Percentiles rank a stretch among this genome's conserved stretches.
Evolutionary conservation across 2,888 invertebrate genomes (phyloP).

Genomic region (Leptopilina myrica): DNA sequence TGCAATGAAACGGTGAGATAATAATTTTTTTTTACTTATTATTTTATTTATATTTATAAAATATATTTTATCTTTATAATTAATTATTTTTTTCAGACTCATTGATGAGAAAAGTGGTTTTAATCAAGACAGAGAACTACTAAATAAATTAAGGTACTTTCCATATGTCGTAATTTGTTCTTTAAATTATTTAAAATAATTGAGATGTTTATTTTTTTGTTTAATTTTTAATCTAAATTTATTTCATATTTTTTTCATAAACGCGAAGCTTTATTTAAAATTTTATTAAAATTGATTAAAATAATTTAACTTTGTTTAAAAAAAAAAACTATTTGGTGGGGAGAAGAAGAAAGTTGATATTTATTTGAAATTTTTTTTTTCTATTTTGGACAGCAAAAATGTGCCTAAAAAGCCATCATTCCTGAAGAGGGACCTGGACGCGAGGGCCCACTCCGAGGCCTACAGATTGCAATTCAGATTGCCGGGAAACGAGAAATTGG

Average conservation of each 20-base stretch:
- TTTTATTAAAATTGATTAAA: too few species aligned
- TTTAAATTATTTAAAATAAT: too few species aligned
- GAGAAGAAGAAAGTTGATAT: too few species aligned
- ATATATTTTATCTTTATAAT: too few species aligned
- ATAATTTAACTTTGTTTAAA: too few species aligned
- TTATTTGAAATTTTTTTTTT: constrained; percentile 12
- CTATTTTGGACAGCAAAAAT: constrained; percentile 82
- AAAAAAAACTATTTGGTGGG: too few species aligned
- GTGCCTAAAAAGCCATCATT: constrained; percentile 94
- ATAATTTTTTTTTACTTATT: constrained; percentile 15
- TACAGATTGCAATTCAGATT: constrained; percentile 91
- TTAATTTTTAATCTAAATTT: too few species aligned
- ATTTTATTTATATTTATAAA: too few species aligned
- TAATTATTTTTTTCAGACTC: constrained; percentile 80
- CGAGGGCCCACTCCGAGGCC: constrained; percentile 94
- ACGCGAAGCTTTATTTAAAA: too few species aligned
- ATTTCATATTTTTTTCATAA: too few species aligned
- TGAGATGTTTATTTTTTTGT: too few species aligned
- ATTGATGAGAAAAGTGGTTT: constrained; percentile 95
- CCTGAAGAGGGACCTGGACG: constrained; percentile 95
- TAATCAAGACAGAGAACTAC: constrained; percentile 90
- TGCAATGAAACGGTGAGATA: constrained; percentile 91
- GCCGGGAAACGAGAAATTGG: constrained; percentile 93
- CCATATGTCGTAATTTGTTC: too few species aligned
- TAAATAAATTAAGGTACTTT: constrained; percentile 85